A percentile compares a stretch with the other conserved stretches of the same genome.
These are phyloP conservation scores for Neoaliturus tenellus DNA, from an alignment of 2,888 invertebrate species.

Conservation along the genomic window DNA sequence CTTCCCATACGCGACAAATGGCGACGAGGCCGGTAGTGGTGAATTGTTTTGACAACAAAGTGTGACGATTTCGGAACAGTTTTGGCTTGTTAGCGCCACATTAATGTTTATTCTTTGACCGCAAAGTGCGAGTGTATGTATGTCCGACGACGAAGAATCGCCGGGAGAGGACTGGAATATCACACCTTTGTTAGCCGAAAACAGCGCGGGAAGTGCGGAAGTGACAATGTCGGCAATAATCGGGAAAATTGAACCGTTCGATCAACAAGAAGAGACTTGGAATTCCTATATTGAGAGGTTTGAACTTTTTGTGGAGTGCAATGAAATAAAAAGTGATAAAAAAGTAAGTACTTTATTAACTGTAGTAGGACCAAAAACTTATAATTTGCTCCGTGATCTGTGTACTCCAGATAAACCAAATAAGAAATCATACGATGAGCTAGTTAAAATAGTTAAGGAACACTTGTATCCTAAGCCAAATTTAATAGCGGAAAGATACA, in stretches of 20 bases:
- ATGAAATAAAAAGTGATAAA: conserved; percentile 6
- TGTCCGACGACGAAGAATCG: too few relatives aligned
- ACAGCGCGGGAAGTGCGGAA: too few relatives aligned
- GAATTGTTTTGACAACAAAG: too few relatives aligned
- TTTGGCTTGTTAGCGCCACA: too few relatives aligned
- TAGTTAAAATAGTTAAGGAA: conserved; percentile 33
- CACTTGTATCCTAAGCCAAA: conserved; percentile 49
- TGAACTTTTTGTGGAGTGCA: conserved; percentile 42
- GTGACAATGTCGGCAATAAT: conserved; percentile 20
- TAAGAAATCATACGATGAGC: neutral
- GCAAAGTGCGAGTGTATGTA: too few relatives aligned
- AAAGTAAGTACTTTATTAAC: conserved; percentile 52
- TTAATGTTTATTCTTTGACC: too few relatives aligned
- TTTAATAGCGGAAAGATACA: conserved; percentile 37
- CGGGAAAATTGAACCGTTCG: conserved; percentile 34
- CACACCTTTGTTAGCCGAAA: too few relatives aligned
- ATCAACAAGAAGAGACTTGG: conserved; percentile 22
- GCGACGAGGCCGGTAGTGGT: too few relatives aligned
- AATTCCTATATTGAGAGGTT: conserved; percentile 52
- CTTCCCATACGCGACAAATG: too few relatives aligned
- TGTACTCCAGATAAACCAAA: conserved; percentile 37
- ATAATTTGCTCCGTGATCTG: conserved; percentile 7
- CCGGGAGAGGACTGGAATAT: too few relatives aligned
- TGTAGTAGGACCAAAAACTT: conserved; percentile 40
- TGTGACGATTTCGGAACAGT: too few relatives aligned